Percentiles rank a stretch among this genome's conserved stretches.
These are phyloP conservation scores for Melieria omissa DNA, from an alignment of 2,888 invertebrate species.

Conservation along the genomic window DNA sequence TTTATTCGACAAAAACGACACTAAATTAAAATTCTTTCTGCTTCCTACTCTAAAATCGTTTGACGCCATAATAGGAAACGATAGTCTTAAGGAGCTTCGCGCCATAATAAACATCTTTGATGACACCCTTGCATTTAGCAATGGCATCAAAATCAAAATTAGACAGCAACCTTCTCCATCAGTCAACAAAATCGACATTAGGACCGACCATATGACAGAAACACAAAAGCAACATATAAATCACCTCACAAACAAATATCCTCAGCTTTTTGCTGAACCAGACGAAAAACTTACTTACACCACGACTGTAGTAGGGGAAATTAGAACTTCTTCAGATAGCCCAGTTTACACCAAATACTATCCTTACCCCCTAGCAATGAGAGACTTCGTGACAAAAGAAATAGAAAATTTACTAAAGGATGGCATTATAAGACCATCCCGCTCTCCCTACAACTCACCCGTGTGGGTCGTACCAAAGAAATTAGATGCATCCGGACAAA, in stretches of 20 bases:
- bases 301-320: no score
- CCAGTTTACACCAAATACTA: no score
- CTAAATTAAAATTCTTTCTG: neutral
- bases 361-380: no score
- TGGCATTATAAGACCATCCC: no score
- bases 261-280: neutral
- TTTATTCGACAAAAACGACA: neutral
- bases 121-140: no score
- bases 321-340: no score
- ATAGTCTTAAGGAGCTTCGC: neutral
- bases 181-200: neutral
- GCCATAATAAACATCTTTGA: neutral
- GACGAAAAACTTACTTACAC: neutral
- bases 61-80: neutral
- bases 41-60: neutral
- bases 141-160: no score
- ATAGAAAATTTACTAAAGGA: no score
- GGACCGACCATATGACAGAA: conserved; percentile 4
- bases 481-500: no score
- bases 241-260: conserved; percentile 3
- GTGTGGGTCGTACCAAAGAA: no score
- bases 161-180: neutral
- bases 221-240: neutral
- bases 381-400: no score
- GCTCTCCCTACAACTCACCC: no score